Evolutionary conservation across 2,888 invertebrate genomes (phyloP).

Genomic region (Drosophila sordidula): DNA sequence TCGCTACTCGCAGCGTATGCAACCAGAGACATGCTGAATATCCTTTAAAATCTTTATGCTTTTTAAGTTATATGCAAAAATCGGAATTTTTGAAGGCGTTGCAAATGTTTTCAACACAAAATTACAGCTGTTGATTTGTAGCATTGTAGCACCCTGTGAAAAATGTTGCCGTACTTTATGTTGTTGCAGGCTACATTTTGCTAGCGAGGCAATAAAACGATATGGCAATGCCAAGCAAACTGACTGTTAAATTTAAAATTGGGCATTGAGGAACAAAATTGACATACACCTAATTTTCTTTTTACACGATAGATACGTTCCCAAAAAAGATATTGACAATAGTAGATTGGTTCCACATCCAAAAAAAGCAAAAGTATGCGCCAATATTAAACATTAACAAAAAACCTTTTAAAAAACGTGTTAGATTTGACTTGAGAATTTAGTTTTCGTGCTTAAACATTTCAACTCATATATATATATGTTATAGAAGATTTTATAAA

Average conservation of each 20-base stretch:
- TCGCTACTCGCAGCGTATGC: slow-evolving; percentile 87
- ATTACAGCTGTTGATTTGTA: slow-evolving; percentile 33
- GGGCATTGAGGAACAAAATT: too few species aligned
- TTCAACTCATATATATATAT: too few species aligned
- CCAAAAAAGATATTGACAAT: too few species aligned
- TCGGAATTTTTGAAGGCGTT: slow-evolving; percentile 2
- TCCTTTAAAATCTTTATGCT: not conserved
- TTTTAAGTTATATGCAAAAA: not conserved
- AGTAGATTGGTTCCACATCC: too few species aligned
- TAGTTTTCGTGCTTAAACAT: too few species aligned
- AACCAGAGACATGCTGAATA: slow-evolving; percentile 87
- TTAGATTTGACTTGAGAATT: too few species aligned
- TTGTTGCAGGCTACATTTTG: not conserved
- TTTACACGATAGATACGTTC: too few species aligned
- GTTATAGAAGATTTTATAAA: too few species aligned
- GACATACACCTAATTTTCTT: too few species aligned
- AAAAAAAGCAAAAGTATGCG: too few species aligned
- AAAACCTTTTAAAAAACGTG: too few species aligned
- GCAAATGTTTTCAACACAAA: slow-evolving; percentile 23
- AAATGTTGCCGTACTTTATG: not conserved
- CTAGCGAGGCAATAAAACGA: not conserved
- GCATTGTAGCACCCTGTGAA: slow-evolving; percentile 26
- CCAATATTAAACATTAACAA: too few species aligned
- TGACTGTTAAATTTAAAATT: slow-evolving; percentile 5
- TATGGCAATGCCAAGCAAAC: slow-evolving; percentile 5